These are phyloP conservation scores for Apotomis capreana DNA, from an alignment of 2,888 invertebrate genomes.

Conservation along the genomic window DNA sequence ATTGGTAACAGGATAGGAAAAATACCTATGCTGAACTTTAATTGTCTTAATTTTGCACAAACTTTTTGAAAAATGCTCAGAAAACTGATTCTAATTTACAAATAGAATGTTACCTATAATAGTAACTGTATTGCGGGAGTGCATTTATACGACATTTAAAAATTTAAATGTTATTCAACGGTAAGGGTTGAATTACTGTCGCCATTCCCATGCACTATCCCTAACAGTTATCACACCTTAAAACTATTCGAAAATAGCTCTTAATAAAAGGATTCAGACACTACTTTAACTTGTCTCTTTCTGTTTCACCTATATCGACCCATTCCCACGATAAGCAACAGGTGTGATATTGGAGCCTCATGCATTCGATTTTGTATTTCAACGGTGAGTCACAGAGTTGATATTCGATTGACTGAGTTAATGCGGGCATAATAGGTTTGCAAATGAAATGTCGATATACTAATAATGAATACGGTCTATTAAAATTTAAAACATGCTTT, in stretches of 20 bases:
- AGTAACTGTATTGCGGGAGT: too few species aligned
- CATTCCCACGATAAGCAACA: constrained; percentile 67
- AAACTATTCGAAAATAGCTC: constrained; percentile 28
- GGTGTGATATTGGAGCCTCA: constrained; percentile 52
- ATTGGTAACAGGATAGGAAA: too few species aligned
- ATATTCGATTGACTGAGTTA: neutral
- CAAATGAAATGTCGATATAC: constrained; percentile 8
- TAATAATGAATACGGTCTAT: neutral
- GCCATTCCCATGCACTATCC: constrained; percentile 8
- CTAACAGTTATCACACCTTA: constrained; percentile 6
- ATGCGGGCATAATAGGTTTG: neutral
- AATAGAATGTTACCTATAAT: too few species aligned
- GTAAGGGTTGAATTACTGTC: constrained; percentile 21
- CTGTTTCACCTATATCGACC: constrained; percentile 40
- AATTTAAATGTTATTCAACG: neutral
- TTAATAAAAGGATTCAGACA: constrained; percentile 7
- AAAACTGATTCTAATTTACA: too few species aligned
- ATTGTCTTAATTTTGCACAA: too few species aligned
- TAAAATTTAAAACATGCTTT: constrained; percentile 21
- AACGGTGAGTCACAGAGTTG: neutral
- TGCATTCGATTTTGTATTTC: constrained; percentile 12
- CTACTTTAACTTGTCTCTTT: constrained; percentile 26
- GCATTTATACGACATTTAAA: neutral
- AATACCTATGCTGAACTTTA: too few species aligned
- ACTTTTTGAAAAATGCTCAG: too few species aligned